phyloP scores from a whole-genome alignment of 1,140 invertebrate genomes.

The Stegodyphus dumicola region DNA sequence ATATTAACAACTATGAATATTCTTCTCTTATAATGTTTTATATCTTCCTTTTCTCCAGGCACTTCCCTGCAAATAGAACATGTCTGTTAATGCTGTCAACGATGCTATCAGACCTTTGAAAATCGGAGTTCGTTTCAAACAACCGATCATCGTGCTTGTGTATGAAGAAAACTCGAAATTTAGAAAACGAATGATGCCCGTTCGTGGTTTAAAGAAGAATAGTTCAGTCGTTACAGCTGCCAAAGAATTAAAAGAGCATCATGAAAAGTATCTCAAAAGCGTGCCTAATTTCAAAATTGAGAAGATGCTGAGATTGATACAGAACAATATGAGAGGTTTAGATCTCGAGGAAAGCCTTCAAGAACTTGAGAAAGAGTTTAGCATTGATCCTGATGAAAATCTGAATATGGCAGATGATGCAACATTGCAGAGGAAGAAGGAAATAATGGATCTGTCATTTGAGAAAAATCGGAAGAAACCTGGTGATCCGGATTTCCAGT shows the following conservation, averaged over 20 bases:
- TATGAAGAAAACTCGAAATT: constrained; percentile 66
- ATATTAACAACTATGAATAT: too few relatives aligned
- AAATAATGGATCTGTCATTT: constrained; percentile 70
- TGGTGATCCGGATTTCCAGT: constrained; percentile 70
- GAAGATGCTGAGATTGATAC: constrained; percentile 64
- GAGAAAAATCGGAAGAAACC: constrained; percentile 69
- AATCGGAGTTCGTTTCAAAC: constrained; percentile 67
- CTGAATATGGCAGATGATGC: constrained; percentile 70
- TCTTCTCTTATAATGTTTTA: neutral
- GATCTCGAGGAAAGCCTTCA: constrained; percentile 63
- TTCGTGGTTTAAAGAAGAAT: constrained; percentile 67
- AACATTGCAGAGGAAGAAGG: constrained; percentile 69
- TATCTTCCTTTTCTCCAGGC: constrained; percentile 1
- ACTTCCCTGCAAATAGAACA: neutral
- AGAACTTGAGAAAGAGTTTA: constrained; percentile 63
- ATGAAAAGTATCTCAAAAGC: constrained; percentile 65
- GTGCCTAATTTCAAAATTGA: constrained; percentile 64
- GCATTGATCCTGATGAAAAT: constrained; percentile 70
- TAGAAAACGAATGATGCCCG: constrained; percentile 67
- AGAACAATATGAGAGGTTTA: constrained; percentile 65
- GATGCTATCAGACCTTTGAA: constrained; percentile 13
- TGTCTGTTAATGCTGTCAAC: neutral
- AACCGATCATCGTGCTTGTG: constrained; percentile 67
- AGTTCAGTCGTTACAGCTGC: constrained; percentile 64
- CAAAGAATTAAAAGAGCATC: constrained; percentile 65